Evolutionary conservation across 2,888 invertebrate genomes (phyloP).

Genomic region (Coelopa pilipes): DNA sequence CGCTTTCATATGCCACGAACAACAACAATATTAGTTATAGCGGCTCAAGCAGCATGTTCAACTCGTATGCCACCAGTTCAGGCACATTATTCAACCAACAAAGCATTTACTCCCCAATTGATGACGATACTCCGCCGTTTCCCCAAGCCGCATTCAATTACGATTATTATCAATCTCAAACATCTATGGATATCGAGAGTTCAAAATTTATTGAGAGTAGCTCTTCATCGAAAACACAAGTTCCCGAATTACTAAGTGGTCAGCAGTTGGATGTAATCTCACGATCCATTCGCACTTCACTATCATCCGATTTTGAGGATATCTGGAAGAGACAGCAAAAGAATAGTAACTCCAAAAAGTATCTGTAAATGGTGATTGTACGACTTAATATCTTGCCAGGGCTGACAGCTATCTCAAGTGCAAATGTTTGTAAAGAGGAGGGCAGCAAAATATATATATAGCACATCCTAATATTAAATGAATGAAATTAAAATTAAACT

Average conservation of each 20-base stretch:
- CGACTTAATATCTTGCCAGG: not conserved
- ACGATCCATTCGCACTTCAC: constrained; percentile 16
- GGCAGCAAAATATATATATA: not conserved
- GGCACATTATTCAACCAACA: constrained; percentile 24
- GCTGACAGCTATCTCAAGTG: too few species aligned
- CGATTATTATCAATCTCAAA: constrained; percentile 57
- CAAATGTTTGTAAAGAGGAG: not conserved
- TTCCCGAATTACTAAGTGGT: not conserved
- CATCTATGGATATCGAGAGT: constrained; percentile 47
- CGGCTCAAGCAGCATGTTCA: constrained; percentile 31
- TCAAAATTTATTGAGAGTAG: constrained; percentile 40
- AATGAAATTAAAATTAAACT: constrained; percentile 11
- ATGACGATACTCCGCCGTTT: constrained; percentile 43
- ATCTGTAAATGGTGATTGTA: not conserved
- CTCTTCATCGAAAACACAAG: constrained; percentile 16
- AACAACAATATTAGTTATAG: constrained; percentile 29
- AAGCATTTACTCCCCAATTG: constrained; percentile 55
- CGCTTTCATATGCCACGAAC: constrained; percentile 24
- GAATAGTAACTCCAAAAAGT: constrained; percentile 22
- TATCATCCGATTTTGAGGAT: constrained; percentile 23
- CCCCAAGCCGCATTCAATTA: constrained; percentile 50
- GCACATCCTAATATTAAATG: not conserved
- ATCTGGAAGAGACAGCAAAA: constrained; percentile 25
- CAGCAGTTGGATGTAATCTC: not conserved
- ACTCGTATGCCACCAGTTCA: constrained; percentile 35